Percentiles rank a stretch among this genome's conserved stretches.
Conservation (phyloP, 37 sponge, comb jelly and placozoan species). For the Spongilla lacustris region DNA sequence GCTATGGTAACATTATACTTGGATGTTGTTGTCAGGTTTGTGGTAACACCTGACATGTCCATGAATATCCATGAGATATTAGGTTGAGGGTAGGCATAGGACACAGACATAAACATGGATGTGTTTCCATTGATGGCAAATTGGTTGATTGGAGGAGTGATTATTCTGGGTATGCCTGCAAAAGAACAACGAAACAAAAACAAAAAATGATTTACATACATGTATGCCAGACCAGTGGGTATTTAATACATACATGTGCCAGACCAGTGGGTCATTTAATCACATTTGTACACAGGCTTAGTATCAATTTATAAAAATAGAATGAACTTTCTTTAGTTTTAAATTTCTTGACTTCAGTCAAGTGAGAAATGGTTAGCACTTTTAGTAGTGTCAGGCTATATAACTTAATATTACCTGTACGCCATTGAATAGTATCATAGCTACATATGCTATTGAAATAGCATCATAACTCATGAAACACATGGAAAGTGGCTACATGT, state of each 20-base stretch:
- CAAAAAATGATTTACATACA: background rate
- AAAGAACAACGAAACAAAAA: background rate
- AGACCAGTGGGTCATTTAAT: too few species aligned
- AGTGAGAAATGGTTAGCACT: too few species aligned
- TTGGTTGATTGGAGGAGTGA: slow-evolving; percentile 21
- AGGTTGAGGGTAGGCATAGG: slow-evolving; percentile 59
- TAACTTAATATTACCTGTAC: too few species aligned
- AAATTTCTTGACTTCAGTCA: too few species aligned
- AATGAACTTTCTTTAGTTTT: too few species aligned
- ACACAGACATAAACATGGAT: slow-evolving; percentile 44
- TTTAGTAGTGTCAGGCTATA: too few species aligned
- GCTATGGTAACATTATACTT: slow-evolving; percentile 1
- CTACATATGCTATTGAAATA: too few species aligned
- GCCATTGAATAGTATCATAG: too few species aligned
- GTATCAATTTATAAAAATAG: too few species aligned
- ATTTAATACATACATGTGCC: background rate
- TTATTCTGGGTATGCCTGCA: slow-evolving; percentile 64
- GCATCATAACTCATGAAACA: background rate
- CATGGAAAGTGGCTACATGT: too few species aligned
- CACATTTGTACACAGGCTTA: too few species aligned
- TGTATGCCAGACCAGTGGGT: background rate
- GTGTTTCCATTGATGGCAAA: slow-evolving; percentile 35
- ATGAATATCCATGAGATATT: slow-evolving; percentile 49
- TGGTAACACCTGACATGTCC: background rate
- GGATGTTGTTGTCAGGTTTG: slow-evolving; percentile 7